A percentile compares a stretch with the other conserved stretches of the same genome.
Evolutionary conservation across 2,888 invertebrate species (phyloP).

Genomic region (Parasteatoda lunata): DNA sequence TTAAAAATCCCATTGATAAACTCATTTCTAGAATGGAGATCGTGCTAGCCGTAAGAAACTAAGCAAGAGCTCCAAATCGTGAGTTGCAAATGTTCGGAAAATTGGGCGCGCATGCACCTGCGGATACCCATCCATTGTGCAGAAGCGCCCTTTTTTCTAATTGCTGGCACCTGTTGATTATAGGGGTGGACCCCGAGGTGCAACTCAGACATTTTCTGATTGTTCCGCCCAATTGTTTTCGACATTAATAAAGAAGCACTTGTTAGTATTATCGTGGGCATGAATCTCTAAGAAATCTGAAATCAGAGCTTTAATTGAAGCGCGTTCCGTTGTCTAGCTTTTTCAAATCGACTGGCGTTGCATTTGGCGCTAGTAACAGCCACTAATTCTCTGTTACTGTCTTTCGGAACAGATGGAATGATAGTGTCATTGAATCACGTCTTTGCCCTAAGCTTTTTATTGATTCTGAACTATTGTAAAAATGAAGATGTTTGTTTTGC

Average conservation of each 20-base stretch:
- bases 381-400: slow-evolving; percentile 2
- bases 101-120: slow-evolving; percentile 32
- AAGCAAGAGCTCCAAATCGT: slow-evolving; percentile 16
- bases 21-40: not conserved
- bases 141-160: slow-evolving; percentile 32
- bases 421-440: not conserved
- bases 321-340: not conserved
- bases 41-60: slow-evolving; percentile 1
- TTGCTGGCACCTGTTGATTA: slow-evolving; percentile 58
- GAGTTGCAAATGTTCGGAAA: slow-evolving; percentile 33
- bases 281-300: slow-evolving; percentile 12
- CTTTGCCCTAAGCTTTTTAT: not conserved
- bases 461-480: not conserved
- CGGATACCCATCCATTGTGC: slow-evolving; percentile 49
- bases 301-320: slow-evolving; percentile 27
- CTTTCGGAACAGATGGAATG: not conserved
- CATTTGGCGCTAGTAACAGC: not conserved
- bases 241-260: slow-evolving; percentile 12
- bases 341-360: not conserved
- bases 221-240: slow-evolving; percentile 4
- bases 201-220: slow-evolving; percentile 45
- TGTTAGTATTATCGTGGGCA: slow-evolving; percentile 33
- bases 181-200: slow-evolving; percentile 40
- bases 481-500: not conserved
- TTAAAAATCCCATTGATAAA: not conserved